Conservation (phyloP, 2,797 vertebrate genomes). For the Pseudochirops corinnae region DNA sequence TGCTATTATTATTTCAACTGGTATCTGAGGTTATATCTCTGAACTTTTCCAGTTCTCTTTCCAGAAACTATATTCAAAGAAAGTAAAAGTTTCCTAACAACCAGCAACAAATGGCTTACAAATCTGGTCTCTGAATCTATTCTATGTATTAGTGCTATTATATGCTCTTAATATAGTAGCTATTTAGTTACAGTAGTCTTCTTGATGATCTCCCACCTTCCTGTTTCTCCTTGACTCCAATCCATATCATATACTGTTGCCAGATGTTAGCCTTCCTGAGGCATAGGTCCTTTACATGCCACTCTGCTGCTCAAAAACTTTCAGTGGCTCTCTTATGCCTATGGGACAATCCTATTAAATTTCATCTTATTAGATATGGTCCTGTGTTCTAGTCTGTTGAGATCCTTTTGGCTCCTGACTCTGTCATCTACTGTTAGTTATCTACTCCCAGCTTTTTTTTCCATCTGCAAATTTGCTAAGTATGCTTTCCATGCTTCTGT, state of each 20-base stretch:
- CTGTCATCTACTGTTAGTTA: not conserved
- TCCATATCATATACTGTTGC: not conserved
- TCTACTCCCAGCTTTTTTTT: not conserved
- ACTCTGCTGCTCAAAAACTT: not conserved
- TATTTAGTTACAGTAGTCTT: not conserved
- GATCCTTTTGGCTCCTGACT: not conserved
- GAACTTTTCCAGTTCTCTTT: not conserved
- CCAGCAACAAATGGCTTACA: not conserved
- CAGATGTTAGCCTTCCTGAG: not conserved
- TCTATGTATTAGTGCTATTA: not conserved
- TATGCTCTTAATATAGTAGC: not conserved
- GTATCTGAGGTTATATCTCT: not conserved
- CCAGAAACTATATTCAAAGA: not conserved
- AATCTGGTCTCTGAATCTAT: slow-evolving; percentile 19
- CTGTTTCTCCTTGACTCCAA: not conserved
- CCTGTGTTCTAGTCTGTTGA: not conserved
- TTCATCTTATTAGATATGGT: not conserved
- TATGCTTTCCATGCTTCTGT: not conserved
- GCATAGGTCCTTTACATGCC: not conserved
- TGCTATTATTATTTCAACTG: not conserved
- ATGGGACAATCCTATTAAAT: not conserved
- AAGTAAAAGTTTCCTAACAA: not conserved
- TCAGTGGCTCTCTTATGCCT: not conserved
- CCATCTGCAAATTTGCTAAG: not conserved
- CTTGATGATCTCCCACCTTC: not conserved